Evolutionary conservation across 2,888 invertebrate genomes (phyloP), one percentile per base, ranked within the genome.

Genomic region (Drosophila parthenogenetica): DNA sequence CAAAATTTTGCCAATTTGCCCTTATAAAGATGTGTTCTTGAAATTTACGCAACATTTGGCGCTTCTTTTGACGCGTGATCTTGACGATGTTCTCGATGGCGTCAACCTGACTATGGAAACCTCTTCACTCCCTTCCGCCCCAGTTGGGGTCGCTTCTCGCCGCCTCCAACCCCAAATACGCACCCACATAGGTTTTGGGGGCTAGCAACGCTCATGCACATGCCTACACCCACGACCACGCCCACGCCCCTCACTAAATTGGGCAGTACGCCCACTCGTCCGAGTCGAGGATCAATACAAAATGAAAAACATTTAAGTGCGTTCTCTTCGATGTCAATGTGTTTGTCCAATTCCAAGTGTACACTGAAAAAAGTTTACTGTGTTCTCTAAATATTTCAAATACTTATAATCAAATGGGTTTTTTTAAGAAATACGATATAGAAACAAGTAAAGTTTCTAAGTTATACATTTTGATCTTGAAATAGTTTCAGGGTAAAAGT

Each of bases 21-120:
- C 75, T 69, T 76, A 76, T 76, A 73, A 78, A 76, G 75, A 42
- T 39, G 69, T 69, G 82, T 85, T 82, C 88, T 82, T 82, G 82
- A 82, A 82, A 81, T 88, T 82, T 88, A 82, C 88, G 88, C 82
- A 83, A 87, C 82, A 88, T 88, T 83, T 83, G 86, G 83, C 87
- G 86, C 88, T 79, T 86, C 67, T 69, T 72, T 87, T 69, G 81
- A 77, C 62, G 75, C 79, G 64, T 69, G 84, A 74, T 81, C 85
- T 81, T 87, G 79, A 69, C 66, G 70, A 49, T 62, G 40, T 59
- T 71, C 50, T 54, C 35, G 83, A 81, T 82, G 87, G 79, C 87
- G 83, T 83, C 83, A 83, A 83, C 83, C 83, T 83, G 83, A 66
- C 68, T 68, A 53, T 43, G 58, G 63, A 62, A 46, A 57, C 61